Base-by-base conservation (phyloP, 1,140 invertebrate species). In the Trichogramma pretiosum region DNA sequence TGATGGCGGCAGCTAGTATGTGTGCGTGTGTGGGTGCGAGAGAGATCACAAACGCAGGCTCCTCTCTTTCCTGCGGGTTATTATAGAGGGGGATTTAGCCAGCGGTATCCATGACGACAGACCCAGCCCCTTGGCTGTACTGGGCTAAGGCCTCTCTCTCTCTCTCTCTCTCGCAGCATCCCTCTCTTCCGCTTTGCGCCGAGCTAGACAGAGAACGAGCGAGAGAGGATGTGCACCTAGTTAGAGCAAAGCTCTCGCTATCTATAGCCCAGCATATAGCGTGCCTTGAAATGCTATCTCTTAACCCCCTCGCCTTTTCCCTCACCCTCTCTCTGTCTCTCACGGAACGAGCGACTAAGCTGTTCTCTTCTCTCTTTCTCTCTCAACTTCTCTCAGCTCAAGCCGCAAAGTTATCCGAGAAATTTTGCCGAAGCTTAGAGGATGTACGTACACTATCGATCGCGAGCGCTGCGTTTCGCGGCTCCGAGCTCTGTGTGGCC, bases 31-130 rank as follows among this genome's bases (percentile, higher is more conserved):
- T 16, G 28, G 11, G 34, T 23, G 24, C 21, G 24, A 35, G 40
- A 38, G 33, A 37, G 45, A 17, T n/a, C n/a, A n/a, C n/a, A n/a
- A n/a, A n/a, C n/a, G n/a, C n/a, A n/a, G n/a, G n/a, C n/a, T n/a
- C n/a, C n/a, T n/a, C n/a, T n/a, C n/a, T n/a, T n/a, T n/a, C n/a
- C n/a, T n/a, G n/a, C n/a, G n/a, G 17, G 21, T 28, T 46, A 54
- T 54, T 55, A 53, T 57, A 48, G 46, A 52, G 57, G 59, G 56
- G 56, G 61, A 53, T 50, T 54, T 58, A 62, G 61, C 57, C 55
- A 59, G 54, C 61, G 43, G 70, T 72, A 62, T 65, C 67, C 64
- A 72, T 72, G 68, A 59, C 66, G 58, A 72, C 70, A 64, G 68
- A 69, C 66, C 68, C 49, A 33, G 67, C 70, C 68, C 48, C 41